Evolutionary conservation across 2,113 vertebrate species (phyloP).

Genomic region (Cinclus mexicanus): DNA sequence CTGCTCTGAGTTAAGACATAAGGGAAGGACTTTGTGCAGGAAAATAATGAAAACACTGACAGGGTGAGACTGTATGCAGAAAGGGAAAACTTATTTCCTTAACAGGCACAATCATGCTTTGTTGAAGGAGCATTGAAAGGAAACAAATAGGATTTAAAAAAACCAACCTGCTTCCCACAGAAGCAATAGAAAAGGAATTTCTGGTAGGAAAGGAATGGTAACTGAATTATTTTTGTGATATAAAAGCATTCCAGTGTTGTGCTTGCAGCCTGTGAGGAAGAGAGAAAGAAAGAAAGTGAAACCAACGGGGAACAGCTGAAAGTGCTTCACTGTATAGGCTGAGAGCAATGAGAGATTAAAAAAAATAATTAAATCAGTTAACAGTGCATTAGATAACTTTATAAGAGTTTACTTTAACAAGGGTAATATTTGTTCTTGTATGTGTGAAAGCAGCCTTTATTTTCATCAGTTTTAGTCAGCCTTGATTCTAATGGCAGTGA

Average conservation of each 20-base stretch:
- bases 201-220: background rate
- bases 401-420: background rate
- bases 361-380: background rate
- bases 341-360: background rate
- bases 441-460: background rate
- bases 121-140: background rate
- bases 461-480: background rate
- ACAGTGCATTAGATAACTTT: background rate
- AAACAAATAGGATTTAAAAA: background rate
- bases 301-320: background rate
- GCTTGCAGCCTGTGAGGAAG: background rate
- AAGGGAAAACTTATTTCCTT: background rate
- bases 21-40: background rate
- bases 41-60: background rate
- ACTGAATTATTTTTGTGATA: background rate
- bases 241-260: background rate
- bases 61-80: background rate
- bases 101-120: background rate
- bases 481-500: background rate
- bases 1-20: background rate
- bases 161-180: background rate
- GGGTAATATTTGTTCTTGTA: background rate
- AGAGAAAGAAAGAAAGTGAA: constrained; percentile 46
- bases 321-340: background rate
- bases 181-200: background rate